phyloP scores from a whole-genome alignment of 2,797 vertebrate genomes.

The Falco novaeseelandiae region DNA sequence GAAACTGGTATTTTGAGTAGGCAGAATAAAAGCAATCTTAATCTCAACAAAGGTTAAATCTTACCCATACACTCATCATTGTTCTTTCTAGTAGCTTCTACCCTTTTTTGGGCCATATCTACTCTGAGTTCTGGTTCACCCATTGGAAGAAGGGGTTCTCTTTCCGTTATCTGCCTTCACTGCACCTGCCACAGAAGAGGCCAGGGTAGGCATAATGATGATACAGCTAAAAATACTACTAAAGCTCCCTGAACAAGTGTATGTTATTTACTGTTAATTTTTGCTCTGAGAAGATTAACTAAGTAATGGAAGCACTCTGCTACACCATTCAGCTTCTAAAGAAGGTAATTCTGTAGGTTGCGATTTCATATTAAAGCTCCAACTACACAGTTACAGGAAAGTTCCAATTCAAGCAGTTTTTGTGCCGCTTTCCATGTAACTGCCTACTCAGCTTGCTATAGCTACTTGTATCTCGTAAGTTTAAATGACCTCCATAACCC shows the following conservation, averaged over 20 bases:
- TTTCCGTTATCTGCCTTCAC: neutral
- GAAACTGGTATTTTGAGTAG: neutral
- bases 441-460: neutral
- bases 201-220: neutral
- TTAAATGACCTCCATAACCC: slow-evolving; percentile 27
- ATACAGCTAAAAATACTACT: neutral
- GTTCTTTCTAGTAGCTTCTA: neutral
- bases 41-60: neutral
- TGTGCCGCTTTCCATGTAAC: neutral
- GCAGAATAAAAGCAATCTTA: neutral
- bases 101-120: neutral
- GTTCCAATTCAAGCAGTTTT: slow-evolving; percentile 17
- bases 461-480: neutral
- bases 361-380: neutral
- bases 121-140: neutral
- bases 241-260: neutral
- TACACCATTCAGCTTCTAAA: neutral
- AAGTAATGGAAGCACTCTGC: neutral
- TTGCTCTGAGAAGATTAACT: neutral
- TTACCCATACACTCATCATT: neutral
- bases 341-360: neutral
- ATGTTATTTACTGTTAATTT: neutral
- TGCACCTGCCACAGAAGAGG: neutral
- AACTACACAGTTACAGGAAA: slow-evolving; percentile 27
- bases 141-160: neutral